A percentile compares a stretch with the other conserved stretches of the same genome.
These are phyloP conservation scores for Charanyca ferruginea DNA, from an alignment of 2,888 invertebrate genomes.

Conservation along the genomic window DNA sequence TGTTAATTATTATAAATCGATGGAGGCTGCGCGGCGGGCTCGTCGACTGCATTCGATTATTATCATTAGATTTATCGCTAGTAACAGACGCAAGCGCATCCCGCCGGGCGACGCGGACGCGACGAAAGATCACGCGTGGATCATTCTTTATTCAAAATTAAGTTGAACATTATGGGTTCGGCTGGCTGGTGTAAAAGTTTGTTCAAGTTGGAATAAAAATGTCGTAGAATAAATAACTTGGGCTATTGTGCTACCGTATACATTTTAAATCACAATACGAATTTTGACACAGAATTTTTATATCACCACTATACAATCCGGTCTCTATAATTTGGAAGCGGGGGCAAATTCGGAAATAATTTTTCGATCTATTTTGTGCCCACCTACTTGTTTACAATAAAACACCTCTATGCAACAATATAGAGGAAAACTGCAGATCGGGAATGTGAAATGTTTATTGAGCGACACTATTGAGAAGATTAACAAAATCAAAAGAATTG, in stretches of 20 bases:
- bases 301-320: constrained; percentile 13
- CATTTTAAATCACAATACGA: constrained; percentile 17
- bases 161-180: constrained; percentile 15
- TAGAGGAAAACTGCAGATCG: neutral
- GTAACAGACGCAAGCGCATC: constrained; percentile 59
- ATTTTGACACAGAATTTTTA: constrained; percentile 30
- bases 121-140: constrained; percentile 52
- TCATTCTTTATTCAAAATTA: constrained; percentile 45
- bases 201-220: constrained; percentile 6
- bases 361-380: neutral
- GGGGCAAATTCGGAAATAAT: constrained; percentile 16
- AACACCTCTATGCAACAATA: neutral
- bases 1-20: constrained; percentile 87
- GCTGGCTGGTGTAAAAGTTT: constrained; percentile 1
- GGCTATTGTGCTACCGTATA: constrained; percentile 19
- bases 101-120: constrained; percentile 47
- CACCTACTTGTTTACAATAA: neutral
- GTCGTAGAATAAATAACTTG: neutral
- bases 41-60: constrained; percentile 81
- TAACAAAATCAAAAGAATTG: neutral
- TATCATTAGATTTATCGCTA: constrained; percentile 85
- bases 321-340: neutral
- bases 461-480: neutral
- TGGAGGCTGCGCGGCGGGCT: constrained; percentile 68
- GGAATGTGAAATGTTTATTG: neutral